These are phyloP conservation scores for Poeciliopsis turneri DNA, from an alignment of 2,797 vertebrate species.

Conservation along the genomic window DNA sequence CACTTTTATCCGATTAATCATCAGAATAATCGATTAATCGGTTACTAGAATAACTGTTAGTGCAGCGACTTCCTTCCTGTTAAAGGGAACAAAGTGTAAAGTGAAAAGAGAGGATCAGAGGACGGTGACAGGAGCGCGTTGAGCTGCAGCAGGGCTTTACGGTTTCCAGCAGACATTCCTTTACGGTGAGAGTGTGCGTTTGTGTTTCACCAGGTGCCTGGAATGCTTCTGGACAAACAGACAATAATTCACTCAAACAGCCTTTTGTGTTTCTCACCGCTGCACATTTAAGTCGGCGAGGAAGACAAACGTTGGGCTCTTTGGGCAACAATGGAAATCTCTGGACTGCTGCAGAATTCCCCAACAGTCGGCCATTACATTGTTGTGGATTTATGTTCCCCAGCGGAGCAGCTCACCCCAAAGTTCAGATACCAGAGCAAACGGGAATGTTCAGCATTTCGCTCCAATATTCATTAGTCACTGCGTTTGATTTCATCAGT, in stretches of 20 bases:
- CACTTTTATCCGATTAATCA: no score
- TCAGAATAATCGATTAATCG: no score
- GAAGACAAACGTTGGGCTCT: conserved; percentile 66
- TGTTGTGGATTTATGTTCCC: conserved; percentile 63
- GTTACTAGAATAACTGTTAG: no score
- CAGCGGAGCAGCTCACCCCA: conserved; percentile 47
- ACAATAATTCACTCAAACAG: conserved; percentile 66
- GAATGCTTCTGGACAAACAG: conserved; percentile 64
- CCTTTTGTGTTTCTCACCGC: conserved; percentile 57
- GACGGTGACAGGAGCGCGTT: conserved; percentile 5
- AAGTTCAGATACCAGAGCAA: conserved; percentile 51
- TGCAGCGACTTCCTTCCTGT: conserved; percentile 26
- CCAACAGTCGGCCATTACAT: conserved; percentile 53
- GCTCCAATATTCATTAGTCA: conserved; percentile 53
- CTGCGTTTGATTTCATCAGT: conserved; percentile 42
- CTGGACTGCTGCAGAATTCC: conserved; percentile 54
- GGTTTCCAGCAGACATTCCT: conserved; percentile 48
- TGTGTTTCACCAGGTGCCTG: conserved; percentile 61
- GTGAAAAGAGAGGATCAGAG: conserved; percentile 5
- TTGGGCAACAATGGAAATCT: conserved; percentile 62
- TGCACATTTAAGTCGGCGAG: conserved; percentile 60
- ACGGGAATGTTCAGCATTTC: conserved; percentile 60
- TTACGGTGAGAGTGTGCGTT: conserved; percentile 43
- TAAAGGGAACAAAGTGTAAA: conserved; percentile 31
- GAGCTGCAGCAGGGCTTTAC: conserved; percentile 31